phyloP scores from a whole-genome alignment of 1,140 invertebrate species.

The Macrosteles quadrilineatus region DNA sequence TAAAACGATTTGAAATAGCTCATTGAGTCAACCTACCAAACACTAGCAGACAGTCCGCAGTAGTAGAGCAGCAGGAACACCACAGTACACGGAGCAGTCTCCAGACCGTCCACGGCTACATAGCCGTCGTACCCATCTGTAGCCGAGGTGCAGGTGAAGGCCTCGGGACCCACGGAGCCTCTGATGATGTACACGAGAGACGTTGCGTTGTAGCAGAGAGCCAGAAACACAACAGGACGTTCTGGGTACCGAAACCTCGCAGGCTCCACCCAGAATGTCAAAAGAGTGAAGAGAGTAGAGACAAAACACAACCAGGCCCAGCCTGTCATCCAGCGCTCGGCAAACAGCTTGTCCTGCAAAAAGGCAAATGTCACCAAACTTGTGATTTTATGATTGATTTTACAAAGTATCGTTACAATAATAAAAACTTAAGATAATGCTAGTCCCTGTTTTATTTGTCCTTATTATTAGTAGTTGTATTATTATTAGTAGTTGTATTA shows the following conservation, averaged over 20 bases:
- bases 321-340: neutral
- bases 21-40: constrained; percentile 61
- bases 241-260: constrained; percentile 61
- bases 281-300: constrained; percentile 74
- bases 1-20: no score
- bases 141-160: constrained; percentile 58
- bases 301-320: constrained; percentile 76
- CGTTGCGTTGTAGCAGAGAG: constrained; percentile 82
- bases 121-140: constrained; percentile 55
- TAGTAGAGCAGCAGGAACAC: constrained; percentile 86
- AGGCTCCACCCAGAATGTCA: constrained; percentile 72
- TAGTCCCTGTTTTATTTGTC: no score
- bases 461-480: no score
- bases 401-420: no score
- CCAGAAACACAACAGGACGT: constrained; percentile 75
- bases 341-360: no score
- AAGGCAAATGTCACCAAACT: no score
- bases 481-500: no score
- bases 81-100: constrained; percentile 78
- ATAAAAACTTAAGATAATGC: no score
- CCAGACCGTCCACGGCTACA: constrained; percentile 67
- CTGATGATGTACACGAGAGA: constrained; percentile 55
- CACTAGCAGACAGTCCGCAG: constrained; percentile 72
- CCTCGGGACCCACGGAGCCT: constrained; percentile 64
- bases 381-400: no score